Evolutionary conservation across 1,140 invertebrate species (phyloP).

Genomic region (Microvelia longipes): DNA sequence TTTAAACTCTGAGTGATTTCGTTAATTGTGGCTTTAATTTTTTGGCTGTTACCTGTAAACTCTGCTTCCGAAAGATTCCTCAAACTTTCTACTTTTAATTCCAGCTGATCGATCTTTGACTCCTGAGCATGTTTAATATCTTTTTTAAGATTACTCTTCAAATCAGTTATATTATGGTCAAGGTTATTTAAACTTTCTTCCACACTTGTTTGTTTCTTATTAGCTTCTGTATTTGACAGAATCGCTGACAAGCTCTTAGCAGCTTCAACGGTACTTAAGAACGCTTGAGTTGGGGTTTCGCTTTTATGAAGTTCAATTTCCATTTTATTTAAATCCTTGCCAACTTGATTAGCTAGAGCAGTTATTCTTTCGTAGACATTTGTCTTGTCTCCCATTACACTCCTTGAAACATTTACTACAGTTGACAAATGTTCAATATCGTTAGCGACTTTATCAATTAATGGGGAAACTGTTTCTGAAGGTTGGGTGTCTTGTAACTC

Average conservation of each 20-base stretch:
- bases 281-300: not conserved
- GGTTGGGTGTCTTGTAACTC: not conserved
- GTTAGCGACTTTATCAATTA: not conserved
- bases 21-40: constrained; percentile 19
- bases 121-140: not conserved
- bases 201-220: not conserved
- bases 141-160: not conserved
- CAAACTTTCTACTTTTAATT: constrained; percentile 3
- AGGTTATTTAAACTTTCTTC: not conserved
- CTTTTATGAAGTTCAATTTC: constrained; percentile 1
- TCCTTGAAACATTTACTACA: not conserved
- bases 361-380: not conserved
- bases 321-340: constrained; percentile 4
- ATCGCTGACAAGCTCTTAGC: not conserved
- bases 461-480: not conserved
- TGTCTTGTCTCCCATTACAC: not conserved
- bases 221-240: not conserved
- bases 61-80: constrained; percentile 15
- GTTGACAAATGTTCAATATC: not conserved
- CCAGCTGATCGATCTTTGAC: not conserved
- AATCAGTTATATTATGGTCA: not conserved
- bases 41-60: constrained; percentile 8
- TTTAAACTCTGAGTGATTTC: constrained; percentile 17
- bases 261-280: not conserved
- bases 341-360: constrained; percentile 1